phyloP scores from a whole-genome alignment of 1,140 invertebrate genomes.

The Protaetia brevitarsis region DNA sequence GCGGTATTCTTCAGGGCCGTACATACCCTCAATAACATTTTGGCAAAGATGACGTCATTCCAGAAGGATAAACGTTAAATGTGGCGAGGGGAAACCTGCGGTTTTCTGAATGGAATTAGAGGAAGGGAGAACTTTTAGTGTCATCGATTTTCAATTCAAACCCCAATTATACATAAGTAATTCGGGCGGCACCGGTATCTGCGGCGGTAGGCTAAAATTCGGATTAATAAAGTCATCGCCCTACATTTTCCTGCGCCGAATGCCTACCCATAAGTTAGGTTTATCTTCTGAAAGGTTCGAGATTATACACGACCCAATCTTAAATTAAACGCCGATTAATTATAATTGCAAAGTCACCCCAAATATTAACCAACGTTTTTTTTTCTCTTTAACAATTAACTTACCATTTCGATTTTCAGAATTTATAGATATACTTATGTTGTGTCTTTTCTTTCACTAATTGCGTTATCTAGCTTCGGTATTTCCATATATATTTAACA shows the following conservation, averaged over 20 bases:
- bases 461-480: no score
- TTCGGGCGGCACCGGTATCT: not conserved
- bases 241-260: not conserved
- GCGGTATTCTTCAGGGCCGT: not conserved
- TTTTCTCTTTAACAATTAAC: not conserved
- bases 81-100: not conserved
- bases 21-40: not conserved
- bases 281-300: not conserved
- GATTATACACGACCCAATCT: not conserved
- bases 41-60: slow-evolving; percentile 10
- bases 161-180: slow-evolving; percentile 21
- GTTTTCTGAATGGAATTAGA: slow-evolving; percentile 14
- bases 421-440: no score
- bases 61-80: slow-evolving; percentile 16
- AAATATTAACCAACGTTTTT: not conserved
- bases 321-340: not conserved
- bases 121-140: not conserved
- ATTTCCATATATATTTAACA: no score
- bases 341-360: not conserved
- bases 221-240: slow-evolving; percentile 7
- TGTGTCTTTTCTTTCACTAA: no score
- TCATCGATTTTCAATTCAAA: slow-evolving; percentile 20
- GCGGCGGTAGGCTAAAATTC: slow-evolving; percentile 9
- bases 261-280: not conserved
- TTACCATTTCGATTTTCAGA: no score